Percentiles rank a stretch among this genome's conserved stretches.
Evolutionary conservation across 2,113 vertebrate genomes (phyloP).

Genomic region (Emydocephalus ijimae): DNA sequence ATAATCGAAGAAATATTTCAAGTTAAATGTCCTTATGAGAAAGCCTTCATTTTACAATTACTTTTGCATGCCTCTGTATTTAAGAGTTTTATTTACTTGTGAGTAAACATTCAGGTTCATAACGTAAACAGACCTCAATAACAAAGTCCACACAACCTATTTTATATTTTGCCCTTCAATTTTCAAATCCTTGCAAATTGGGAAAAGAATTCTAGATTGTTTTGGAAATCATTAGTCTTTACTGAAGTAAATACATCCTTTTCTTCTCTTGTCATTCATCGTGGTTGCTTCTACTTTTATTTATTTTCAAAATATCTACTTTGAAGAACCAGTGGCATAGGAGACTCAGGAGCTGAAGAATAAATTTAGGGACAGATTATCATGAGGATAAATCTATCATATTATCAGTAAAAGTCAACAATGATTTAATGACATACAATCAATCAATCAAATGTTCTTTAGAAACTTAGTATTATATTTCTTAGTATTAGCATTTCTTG

Average conservation of each 20-base stretch:
- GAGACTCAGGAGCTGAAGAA: neutral
- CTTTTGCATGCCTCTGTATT: neutral
- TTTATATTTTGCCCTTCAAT: neutral
- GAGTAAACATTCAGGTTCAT: neutral
- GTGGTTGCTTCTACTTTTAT: neutral
- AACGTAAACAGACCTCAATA: neutral
- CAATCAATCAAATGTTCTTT: neutral
- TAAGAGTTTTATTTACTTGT: neutral
- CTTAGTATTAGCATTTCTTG: neutral
- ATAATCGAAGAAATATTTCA: slow-evolving; percentile 50
- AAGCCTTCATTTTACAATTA: neutral
- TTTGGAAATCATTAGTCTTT: neutral
- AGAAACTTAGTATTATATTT: neutral
- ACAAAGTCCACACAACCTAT: neutral
- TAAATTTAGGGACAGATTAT: neutral
- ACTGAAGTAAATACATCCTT: neutral
- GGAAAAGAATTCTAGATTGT: neutral
- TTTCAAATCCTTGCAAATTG: neutral
- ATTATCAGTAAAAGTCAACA: neutral
- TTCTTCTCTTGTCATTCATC: neutral
- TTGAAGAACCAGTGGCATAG: neutral
- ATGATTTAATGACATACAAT: neutral
- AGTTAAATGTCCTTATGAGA: neutral
- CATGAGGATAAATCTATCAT: neutral
- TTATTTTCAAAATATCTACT: neutral